phyloP scores from a whole-genome alignment of 92 coral and sea anemone genomes.

The Pocillopora meandrina region DNA sequence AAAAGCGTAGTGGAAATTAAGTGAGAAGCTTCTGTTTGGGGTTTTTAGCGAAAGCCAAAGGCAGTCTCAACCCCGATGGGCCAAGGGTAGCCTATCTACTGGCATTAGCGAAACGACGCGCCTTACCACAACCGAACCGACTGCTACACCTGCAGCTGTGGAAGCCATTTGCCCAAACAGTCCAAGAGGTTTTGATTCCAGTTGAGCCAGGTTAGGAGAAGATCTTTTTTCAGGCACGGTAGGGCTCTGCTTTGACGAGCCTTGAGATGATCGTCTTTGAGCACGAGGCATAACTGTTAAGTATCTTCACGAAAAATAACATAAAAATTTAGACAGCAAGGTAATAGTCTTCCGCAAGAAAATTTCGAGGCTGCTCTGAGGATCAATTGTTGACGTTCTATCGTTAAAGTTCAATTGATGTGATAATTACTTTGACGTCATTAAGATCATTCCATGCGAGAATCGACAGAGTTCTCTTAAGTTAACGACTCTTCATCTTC shows the following conservation, averaged over 20 bases:
- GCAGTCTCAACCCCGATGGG: background rate
- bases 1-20: no score
- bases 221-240: slow-evolving; percentile 85
- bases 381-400: no score
- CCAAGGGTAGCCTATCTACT: background rate
- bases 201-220: slow-evolving; percentile 70
- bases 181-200: slow-evolving; percentile 75
- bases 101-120: background rate
- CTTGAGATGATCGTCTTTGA: slow-evolving; percentile 61
- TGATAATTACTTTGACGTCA: no score
- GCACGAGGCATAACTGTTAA: slow-evolving; percentile 83
- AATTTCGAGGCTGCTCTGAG: no score
- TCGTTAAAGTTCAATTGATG: no score
- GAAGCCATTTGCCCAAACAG: slow-evolving; percentile 97
- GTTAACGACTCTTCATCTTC: no score
- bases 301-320: no score
- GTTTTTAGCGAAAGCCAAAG: background rate
- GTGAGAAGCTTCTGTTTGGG: no score
- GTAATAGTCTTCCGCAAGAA: no score
- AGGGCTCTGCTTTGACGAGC: slow-evolving; percentile 59
- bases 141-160: slow-evolving; percentile 98
- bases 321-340: no score
- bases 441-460: no score
- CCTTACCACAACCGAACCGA: slow-evolving; percentile 94
- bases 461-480: no score